Conservation (phyloP, 2,888 invertebrate species). For the Drosophila mulleri region DNA sequence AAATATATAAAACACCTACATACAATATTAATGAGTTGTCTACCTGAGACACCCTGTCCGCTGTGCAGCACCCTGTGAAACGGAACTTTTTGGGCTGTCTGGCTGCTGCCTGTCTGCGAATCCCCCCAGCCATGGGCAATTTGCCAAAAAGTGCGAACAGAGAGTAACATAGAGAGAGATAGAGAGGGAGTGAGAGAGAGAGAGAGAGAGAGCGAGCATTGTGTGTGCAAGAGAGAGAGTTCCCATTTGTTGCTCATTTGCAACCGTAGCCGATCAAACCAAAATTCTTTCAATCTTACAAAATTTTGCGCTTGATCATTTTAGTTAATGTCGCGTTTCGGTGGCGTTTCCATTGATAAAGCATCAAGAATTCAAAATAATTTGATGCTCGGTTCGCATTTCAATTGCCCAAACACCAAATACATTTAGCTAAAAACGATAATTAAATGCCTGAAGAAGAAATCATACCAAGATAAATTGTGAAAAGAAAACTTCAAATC, state of each 20-base stretch:
- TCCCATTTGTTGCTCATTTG: conserved; percentile 20
- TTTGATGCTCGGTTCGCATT: conserved; percentile 30
- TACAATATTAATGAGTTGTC: neutral
- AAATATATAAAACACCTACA: neutral
- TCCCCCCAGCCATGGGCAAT: conserved; percentile 47
- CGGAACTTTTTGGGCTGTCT: conserved; percentile 48
- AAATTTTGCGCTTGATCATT: conserved; percentile 54
- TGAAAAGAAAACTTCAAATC: neutral
- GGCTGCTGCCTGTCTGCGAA: conserved; percentile 67
- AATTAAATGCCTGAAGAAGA: conserved; percentile 4
- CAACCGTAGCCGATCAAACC: conserved; percentile 16
- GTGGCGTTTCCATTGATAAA: conserved; percentile 67
- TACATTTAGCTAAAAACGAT: conserved; percentile 13
- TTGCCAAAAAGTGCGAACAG: conserved; percentile 47
- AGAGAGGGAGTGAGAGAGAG: neutral
- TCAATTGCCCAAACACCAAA: conserved; percentile 29
- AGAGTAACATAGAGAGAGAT: conserved; percentile 11
- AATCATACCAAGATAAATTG: neutral
- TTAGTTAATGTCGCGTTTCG: conserved; percentile 73
- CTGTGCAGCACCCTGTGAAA: conserved; percentile 57
- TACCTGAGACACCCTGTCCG: neutral
- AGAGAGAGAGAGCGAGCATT: neutral
- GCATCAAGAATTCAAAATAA: conserved; percentile 39
- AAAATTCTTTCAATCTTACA: conserved; percentile 36
- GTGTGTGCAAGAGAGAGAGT: neutral